Base-by-base conservation (phyloP, 2,888 invertebrate genomes). In the Dryobota labecula region DNA sequence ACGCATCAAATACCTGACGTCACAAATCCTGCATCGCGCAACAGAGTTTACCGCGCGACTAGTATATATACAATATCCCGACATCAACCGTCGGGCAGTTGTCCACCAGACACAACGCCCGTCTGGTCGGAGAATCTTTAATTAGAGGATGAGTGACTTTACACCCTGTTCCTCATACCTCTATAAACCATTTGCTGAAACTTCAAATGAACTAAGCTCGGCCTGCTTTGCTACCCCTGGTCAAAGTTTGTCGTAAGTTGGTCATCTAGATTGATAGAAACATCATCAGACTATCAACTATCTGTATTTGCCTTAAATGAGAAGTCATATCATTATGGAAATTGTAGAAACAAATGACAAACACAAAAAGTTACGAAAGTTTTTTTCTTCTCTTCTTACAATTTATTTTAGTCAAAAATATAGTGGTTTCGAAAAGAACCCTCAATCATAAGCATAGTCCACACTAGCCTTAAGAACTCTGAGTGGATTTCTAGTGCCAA, bases 401-500 rank as follows among this genome's bases (percentile, higher is more conserved):
- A 43, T n/a, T n/a, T 8, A 45, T 9, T 47, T 47, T n/a, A 47
- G 20, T 45, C 9, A 49, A 49, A 49, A 24, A 49, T 41, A 24
- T 24, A 0, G 7, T 27, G 27, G 51, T 15, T 53, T 49, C 6
- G 2, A 20, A 43, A 65, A 30, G 0, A 41, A 41, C 2, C 45
- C 45, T 27, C 24, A 7, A 18, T 30, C n/a, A 7, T 24, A 38
- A 76, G 24, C 45, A 27, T 9, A 49, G 24, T 43, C 15, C 41
- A 43, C 36, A 78, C 24, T 45, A 72, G 41, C 6, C 11, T 45
- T 27, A 47, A 61, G 49, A 15, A 11, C 13, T 47, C 33, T 45
- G 15, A 69, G 33, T 30, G 43, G 15, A 43, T 62, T 18, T 49
- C 30, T 56, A 77, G 54, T 56, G 41, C 33, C 45, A 56, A 77